Percentiles rank a stretch among this genome's conserved stretches.
phyloP scores from a whole-genome alignment of 2,113 vertebrate genomes.

The Rana temporaria region DNA sequence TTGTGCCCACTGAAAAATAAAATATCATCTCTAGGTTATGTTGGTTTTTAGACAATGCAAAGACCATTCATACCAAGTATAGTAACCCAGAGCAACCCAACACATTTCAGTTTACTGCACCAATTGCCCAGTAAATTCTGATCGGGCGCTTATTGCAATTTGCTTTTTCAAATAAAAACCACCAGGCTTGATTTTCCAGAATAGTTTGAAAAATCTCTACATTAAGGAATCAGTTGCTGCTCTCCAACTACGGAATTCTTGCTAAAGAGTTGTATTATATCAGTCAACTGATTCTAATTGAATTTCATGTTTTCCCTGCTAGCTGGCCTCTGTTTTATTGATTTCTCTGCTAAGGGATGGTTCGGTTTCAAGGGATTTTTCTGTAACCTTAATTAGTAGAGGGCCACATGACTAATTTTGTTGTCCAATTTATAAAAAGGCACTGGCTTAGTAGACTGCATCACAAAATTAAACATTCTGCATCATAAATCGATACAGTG shows the following conservation, averaged over 20 bases:
- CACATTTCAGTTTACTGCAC: too few relatives aligned
- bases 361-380: slow-evolving; percentile 52
- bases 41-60: too few relatives aligned
- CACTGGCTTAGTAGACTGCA: slow-evolving; percentile 23
- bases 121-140: too few relatives aligned
- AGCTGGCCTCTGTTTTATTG: neutral
- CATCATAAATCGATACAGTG: slow-evolving; percentile 38
- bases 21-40: too few relatives aligned
- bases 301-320: slow-evolving; percentile 37
- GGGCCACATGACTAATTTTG: slow-evolving; percentile 47
- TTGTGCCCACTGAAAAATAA: too few relatives aligned
- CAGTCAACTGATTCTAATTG: slow-evolving; percentile 21
- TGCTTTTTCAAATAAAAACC: too few relatives aligned
- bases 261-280: slow-evolving; percentile 11
- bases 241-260: neutral
- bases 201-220: neutral
- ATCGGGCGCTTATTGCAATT: too few relatives aligned
- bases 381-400: slow-evolving; percentile 34
- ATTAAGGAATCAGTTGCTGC: neutral
- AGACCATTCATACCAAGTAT: too few relatives aligned
- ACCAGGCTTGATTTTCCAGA: neutral
- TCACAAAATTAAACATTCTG: slow-evolving; percentile 53
- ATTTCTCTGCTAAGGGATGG: slow-evolving; percentile 25
- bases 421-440: slow-evolving; percentile 52
- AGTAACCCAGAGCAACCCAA: too few relatives aligned